Evolutionary conservation across 2,888 invertebrate species (phyloP).

Genomic region (Aphidoletes aphidimyza): DNA sequence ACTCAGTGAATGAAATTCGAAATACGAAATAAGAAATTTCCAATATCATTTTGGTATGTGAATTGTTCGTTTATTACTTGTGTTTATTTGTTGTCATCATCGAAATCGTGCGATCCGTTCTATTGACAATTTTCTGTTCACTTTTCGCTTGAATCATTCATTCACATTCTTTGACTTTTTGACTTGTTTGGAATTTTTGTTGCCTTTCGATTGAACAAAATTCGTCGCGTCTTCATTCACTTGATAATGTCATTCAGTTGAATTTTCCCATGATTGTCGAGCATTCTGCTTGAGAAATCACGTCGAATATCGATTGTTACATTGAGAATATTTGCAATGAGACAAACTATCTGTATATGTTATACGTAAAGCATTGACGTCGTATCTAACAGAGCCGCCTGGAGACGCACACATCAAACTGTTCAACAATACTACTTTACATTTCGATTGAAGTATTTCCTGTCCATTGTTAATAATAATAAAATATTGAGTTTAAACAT

Average conservation of each 20-base stretch:
- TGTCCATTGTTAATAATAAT: no score
- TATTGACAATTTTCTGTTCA: background rate
- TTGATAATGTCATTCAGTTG: constrained; percentile 2
- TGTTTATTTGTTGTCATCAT: constrained; percentile 34
- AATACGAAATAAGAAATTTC: no score
- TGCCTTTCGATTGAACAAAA: background rate
- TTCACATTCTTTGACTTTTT: background rate
- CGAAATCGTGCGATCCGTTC: constrained; percentile 14
- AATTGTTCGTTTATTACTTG: constrained; percentile 24
- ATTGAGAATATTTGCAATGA: background rate
- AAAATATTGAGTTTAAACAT: no score
- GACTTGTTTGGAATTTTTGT: background rate
- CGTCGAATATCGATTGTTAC: background rate
- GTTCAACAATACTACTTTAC: no score
- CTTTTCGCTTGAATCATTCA: background rate
- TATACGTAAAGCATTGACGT: no score
- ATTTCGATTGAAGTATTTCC: no score
- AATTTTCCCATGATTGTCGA: background rate
- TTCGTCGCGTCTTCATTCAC: constrained; percentile 3
- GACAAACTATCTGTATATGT: no score
- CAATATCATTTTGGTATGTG: constrained; percentile 9
- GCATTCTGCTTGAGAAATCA: background rate
- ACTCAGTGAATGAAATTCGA: no score
- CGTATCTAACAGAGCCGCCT: no score
- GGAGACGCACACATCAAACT: no score